Evolutionary conservation across 2,797 vertebrate genomes (phyloP), one percentile per base, ranked within the genome.

Genomic region (Chanos chanos): DNA sequence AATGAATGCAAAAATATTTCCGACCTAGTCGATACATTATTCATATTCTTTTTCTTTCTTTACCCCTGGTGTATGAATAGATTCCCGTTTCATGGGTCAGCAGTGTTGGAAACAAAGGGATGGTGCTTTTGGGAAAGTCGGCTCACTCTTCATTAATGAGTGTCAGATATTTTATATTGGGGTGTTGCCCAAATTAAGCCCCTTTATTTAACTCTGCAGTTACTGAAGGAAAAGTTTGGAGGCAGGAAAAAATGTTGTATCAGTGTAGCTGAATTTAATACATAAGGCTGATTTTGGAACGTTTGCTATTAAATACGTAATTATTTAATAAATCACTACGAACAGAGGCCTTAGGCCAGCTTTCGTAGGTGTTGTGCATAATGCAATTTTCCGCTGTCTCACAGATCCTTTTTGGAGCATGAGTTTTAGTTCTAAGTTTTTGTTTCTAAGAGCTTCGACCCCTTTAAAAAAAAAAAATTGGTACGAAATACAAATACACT

Each of bases 121-220:
- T 22, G 6, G 85, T 83, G 77, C 85, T 86, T 76, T 73, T 83
- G 78, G 85, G 83, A 76, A 84, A 80, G 81, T 49, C n/a, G n/a
- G 25, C 62, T 64, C 59, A 84, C 82, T 83, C 84, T 86, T 90
- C 84, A 89, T 88, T 90, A 89, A 84, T 48, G 82, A 86, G 85
- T 88, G 84, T 85, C 79, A 81, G 85, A 82, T 86, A 85, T 89
- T 90, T 89, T 88, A 87, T 89, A 88, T 88, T 87, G 83, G 87
- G 83, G 79, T 86, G 87, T 89, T 89, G 90, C 89, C 88, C 87
- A 90, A 90, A 89, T 91, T 87, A 90, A 90, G 88, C 87, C 54
- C 18, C 86, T 90, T 84, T 86, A n/a, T 90, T 90, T 89, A 87
- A 86, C 34, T 33, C 27, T 16, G 56, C 21, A 19, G 24, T 22